Evolutionary conservation across 2,797 vertebrate genomes (phyloP).

Genomic region (Paedocypris micromegethes): DNA sequence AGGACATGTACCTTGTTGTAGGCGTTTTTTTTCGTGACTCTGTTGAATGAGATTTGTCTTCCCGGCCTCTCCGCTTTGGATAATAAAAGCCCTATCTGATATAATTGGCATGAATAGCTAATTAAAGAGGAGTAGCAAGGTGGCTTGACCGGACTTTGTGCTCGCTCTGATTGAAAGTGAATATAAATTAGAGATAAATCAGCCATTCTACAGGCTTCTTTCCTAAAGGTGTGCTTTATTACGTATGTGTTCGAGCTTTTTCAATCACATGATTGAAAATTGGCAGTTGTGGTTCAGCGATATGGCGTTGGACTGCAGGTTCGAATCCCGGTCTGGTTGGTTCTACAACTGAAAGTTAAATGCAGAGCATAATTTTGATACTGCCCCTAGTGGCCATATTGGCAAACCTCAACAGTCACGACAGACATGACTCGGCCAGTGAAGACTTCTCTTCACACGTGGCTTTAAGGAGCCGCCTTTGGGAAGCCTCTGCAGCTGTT

Average conservation of each 20-base stretch:
- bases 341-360: too few species aligned
- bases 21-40: constrained; percentile 46
- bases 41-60: constrained; percentile 53
- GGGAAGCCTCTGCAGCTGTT: constrained; percentile 11
- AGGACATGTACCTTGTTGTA: constrained; percentile 48
- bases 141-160: constrained; percentile 2
- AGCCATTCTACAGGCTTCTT: neutral
- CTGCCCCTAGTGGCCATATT: too few species aligned
- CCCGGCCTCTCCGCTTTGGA: constrained; percentile 38
- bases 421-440: constrained; percentile 20
- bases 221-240: too few species aligned
- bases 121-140: constrained; percentile 9
- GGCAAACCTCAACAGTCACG: constrained; percentile 16
- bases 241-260: too few species aligned
- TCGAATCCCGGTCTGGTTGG: too few species aligned
- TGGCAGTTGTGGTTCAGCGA: too few species aligned
- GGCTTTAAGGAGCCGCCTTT: constrained; percentile 5
- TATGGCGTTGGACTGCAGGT: too few species aligned
- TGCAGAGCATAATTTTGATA: too few species aligned
- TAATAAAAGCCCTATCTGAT: constrained; percentile 42
- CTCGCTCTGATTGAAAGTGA: constrained; percentile 7
- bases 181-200: constrained; percentile 4
- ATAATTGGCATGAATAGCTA: constrained; percentile 41
- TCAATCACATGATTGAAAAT: too few species aligned
- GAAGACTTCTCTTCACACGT: constrained; percentile 12